Percentiles rank a stretch among this genome's conserved stretches.
These are phyloP conservation scores for Mycalesis mineus DNA, from an alignment of 2,888 invertebrate genomes.

Conservation along the genomic window DNA sequence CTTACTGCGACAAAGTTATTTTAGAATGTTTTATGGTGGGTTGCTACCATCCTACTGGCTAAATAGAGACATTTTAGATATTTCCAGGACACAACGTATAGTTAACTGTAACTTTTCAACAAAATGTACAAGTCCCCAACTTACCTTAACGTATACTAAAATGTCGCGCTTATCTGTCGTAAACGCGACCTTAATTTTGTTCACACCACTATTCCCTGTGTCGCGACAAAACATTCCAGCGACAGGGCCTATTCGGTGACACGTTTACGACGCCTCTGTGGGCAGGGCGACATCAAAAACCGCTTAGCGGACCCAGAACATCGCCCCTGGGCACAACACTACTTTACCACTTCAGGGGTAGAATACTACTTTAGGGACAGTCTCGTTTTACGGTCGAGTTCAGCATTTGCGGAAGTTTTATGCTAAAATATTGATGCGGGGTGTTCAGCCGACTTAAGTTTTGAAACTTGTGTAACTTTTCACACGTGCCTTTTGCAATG, in stretches of 20 bases:
- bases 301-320: constrained; percentile 38
- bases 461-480: neutral
- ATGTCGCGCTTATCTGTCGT: neutral
- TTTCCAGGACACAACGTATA: neutral
- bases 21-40: no score
- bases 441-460: neutral
- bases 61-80: no score
- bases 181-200: constrained; percentile 12
- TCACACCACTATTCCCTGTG: constrained; percentile 10
- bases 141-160: neutral
- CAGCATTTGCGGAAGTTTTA: constrained; percentile 39
- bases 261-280: constrained; percentile 30
- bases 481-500: no score
- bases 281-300: constrained; percentile 33
- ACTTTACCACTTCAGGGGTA: constrained; percentile 31
- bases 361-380: constrained; percentile 43
- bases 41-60: no score
- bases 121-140: no score
- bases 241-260: constrained; percentile 15
- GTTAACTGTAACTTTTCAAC: neutral
- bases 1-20: no score
- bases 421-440: neutral
- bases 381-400: constrained; percentile 48
- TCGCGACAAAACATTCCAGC: constrained; percentile 10
- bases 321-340: constrained; percentile 26